These are phyloP conservation scores for Polyergus mexicanus DNA, from an alignment of 1,140 invertebrate genomes.

Conservation along the genomic window DNA sequence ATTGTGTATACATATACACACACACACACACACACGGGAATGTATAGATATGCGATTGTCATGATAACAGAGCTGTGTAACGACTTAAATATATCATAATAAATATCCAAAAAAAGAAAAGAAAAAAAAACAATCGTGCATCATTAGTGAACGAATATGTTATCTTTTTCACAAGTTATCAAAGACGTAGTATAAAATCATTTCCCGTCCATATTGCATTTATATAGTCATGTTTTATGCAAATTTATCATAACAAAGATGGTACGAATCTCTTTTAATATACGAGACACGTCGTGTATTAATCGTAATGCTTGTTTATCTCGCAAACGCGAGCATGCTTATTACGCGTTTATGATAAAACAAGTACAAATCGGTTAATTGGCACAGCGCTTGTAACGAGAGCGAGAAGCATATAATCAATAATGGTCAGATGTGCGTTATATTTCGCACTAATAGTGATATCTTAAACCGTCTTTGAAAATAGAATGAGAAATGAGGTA, in stretches of 20 bases:
- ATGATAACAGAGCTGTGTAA: constrained; percentile 54
- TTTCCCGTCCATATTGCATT: constrained; percentile 2
- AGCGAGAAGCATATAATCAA: constrained; percentile 32
- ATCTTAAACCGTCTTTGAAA: constrained; percentile 27
- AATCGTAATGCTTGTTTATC: not conserved
- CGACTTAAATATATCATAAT: constrained; percentile 55
- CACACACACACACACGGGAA: constrained; percentile 13
- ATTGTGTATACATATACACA: constrained; percentile 29
- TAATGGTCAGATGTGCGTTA: constrained; percentile 17
- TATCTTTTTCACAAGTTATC: constrained; percentile 7
- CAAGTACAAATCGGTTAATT: constrained; percentile 38
- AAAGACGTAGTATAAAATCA: constrained; percentile 10
- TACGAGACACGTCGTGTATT: not conserved
- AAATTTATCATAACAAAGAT: constrained; percentile 5
- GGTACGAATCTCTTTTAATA: not conserved
- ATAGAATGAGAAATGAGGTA: constrained; percentile 41
- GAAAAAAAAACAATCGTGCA: constrained; percentile 8
- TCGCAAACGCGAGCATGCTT: constrained; percentile 2
- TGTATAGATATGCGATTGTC: constrained; percentile 51
- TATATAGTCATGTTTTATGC: not conserved
- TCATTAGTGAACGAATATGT: constrained; percentile 24
- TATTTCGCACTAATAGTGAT: constrained; percentile 2
- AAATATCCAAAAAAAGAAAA: constrained; percentile 47
- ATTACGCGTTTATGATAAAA: constrained; percentile 13
- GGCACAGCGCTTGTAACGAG: constrained; percentile 38